Conservation (phyloP, 2,113 vertebrate genomes). For the Corythornis madagascariensis region DNA sequence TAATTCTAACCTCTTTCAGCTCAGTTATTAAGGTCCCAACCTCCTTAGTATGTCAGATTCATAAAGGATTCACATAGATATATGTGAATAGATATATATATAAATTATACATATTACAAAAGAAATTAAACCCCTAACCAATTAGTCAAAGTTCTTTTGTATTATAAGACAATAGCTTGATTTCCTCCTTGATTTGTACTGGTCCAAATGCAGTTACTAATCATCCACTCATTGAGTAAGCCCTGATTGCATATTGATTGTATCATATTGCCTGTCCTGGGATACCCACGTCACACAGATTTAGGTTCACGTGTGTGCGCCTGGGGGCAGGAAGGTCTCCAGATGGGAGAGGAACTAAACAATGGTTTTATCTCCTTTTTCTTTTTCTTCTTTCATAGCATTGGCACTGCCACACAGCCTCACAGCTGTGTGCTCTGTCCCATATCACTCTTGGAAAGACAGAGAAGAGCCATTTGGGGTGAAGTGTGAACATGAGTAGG, state of each 20-base stretch:
- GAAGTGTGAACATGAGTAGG: neutral
- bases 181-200: neutral
- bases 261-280: neutral
- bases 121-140: neutral
- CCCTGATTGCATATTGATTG: neutral
- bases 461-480: neutral
- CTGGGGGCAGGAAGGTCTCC: neutral
- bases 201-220: neutral
- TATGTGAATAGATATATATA: neutral
- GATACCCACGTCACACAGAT: neutral
- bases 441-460: neutral
- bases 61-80: neutral
- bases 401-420: neutral
- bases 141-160: neutral
- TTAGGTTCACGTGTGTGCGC: fast-evolving
- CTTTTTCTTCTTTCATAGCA: fast-evolving
- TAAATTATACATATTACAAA: neutral
- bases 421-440: neutral
- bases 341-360: neutral
- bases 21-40: neutral
- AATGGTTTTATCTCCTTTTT: neutral
- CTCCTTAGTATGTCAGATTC: neutral
- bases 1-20: neutral
- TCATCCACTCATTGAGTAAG: neutral
- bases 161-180: neutral